Conservation (phyloP, 2,797 vertebrate species). For the Urosaurus nigricauda region DNA sequence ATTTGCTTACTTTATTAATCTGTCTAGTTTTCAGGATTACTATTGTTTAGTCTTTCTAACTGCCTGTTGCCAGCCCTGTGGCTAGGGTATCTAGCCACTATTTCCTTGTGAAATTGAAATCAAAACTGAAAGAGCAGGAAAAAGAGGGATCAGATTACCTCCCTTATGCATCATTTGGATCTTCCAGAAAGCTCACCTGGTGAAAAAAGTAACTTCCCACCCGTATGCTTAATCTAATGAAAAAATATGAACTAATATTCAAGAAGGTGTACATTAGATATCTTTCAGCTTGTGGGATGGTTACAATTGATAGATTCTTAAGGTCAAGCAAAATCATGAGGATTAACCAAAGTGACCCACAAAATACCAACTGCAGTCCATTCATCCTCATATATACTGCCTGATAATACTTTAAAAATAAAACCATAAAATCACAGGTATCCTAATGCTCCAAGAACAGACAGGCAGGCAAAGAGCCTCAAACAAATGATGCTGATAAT, state of each 20-base stretch:
- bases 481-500: background rate
- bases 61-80: constrained; percentile 11
- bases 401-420: background rate
- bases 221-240: background rate
- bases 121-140: background rate
- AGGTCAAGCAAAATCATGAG: background rate
- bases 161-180: constrained; percentile 6
- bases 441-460: background rate
- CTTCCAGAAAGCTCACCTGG: background rate
- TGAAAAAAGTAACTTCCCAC: background rate
- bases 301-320: background rate
- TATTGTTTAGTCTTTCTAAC: background rate
- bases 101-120: no score
- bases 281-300: background rate
- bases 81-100: background rate
- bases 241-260: background rate
- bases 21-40: constrained; percentile 35
- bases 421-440: background rate
- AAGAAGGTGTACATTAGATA: background rate
- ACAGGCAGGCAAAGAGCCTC: background rate
- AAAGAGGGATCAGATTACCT: background rate
- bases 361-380: background rate
- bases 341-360: background rate
- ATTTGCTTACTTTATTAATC: constrained; percentile 10
- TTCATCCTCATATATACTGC: background rate